Conservation (phyloP, 2,888 invertebrate genomes). For the Oegoconia quadripuncta region DNA sequence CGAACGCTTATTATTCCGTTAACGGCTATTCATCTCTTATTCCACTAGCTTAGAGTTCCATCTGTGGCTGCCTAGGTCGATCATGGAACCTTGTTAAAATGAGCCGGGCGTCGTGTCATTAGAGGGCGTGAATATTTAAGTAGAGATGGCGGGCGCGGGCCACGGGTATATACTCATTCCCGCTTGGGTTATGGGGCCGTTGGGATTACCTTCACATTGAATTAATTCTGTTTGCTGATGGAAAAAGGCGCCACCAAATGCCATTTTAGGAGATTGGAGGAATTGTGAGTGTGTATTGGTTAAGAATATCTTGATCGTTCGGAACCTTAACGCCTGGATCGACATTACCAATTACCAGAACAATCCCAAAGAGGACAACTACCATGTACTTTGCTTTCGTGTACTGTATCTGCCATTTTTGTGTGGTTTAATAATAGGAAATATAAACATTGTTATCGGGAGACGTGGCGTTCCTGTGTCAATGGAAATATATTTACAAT, state of each 20-base stretch:
- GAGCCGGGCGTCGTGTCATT: constrained; percentile 64
- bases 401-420: no score
- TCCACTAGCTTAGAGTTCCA: constrained; percentile 23
- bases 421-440: no score
- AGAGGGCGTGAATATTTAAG: constrained; percentile 74
- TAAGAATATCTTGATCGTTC: background rate
- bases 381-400: no score
- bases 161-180: constrained; percentile 44
- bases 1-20: constrained; percentile 6
- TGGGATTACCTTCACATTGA: constrained; percentile 65
- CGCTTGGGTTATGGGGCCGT: constrained; percentile 53
- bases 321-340: no score
- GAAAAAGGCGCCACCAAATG: constrained; percentile 45
- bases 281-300: constrained; percentile 23
- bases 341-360: no score
- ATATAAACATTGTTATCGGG: no score
- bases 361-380: no score
- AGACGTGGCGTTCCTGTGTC: no score
- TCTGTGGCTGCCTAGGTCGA: constrained; percentile 28
- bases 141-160: constrained; percentile 55
- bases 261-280: constrained; percentile 33
- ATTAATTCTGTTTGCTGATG: constrained; percentile 61
- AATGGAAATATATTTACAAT: no score
- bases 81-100: constrained; percentile 54
- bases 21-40: constrained; percentile 1